Evolutionary conservation across 2,888 invertebrate genomes (phyloP).

Genomic region (Buathra laborator): DNA sequence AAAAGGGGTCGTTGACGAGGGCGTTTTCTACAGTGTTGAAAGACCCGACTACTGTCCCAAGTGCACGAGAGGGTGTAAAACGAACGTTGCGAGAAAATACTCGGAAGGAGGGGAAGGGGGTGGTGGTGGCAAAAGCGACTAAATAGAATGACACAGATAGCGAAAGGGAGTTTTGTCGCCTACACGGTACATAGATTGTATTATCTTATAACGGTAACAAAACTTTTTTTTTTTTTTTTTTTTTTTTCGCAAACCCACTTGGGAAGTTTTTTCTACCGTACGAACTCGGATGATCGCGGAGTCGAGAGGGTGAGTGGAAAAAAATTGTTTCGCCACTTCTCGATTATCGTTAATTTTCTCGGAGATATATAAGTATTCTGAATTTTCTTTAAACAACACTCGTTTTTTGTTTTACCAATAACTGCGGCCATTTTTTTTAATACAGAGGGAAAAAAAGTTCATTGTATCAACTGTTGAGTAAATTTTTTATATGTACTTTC

Average conservation of each 20-base stretch:
- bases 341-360: conserved; percentile 5
- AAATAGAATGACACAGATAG: conserved; percentile 19
- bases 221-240: not conserved
- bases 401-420: too few species aligned
- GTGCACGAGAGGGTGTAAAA: conserved; percentile 35
- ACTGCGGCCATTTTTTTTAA: too few species aligned
- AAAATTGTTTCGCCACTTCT: not conserved
- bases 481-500: too few species aligned
- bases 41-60: conserved; percentile 13
- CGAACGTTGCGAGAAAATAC: conserved; percentile 32
- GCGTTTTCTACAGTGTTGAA: conserved; percentile 13
- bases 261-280: not conserved
- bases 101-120: not conserved
- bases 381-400: too few species aligned
- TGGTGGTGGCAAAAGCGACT: not conserved
- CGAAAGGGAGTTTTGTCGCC: not conserved
- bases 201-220: not conserved
- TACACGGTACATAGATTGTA: too few species aligned
- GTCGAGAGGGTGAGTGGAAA: not conserved
- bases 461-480: too few species aligned
- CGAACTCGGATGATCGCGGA: not conserved
- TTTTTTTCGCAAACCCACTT: not conserved
- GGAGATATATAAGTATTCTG: not conserved
- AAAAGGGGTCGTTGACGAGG: conserved; percentile 47
- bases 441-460: too few species aligned